These are phyloP conservation scores for Gastrophysa polygoni DNA, from an alignment of 2,888 invertebrate genomes.

Conservation along the genomic window DNA sequence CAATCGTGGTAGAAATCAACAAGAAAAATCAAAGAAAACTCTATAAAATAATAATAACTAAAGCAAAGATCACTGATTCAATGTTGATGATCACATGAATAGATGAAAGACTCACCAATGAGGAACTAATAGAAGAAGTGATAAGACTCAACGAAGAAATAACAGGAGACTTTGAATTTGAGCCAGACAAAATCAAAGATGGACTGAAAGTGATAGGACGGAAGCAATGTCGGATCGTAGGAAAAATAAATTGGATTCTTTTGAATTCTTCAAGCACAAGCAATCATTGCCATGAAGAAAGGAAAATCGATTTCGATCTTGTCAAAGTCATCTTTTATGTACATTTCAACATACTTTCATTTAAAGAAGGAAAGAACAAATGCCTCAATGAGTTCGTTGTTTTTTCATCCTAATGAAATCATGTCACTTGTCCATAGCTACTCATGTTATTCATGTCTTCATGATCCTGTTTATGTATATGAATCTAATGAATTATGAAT, in stretches of 20 bases:
- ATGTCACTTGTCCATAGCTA: too few species aligned
- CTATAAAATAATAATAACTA: not conserved
- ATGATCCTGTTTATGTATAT: too few species aligned
- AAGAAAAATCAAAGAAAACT: not conserved
- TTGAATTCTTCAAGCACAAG: too few species aligned
- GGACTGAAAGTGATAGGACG: not conserved
- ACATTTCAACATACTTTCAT: too few species aligned
- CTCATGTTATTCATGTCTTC: too few species aligned
- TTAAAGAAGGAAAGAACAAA: too few species aligned
- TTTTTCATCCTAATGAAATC: too few species aligned
- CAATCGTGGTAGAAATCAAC: too few species aligned
- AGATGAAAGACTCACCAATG: not conserved
- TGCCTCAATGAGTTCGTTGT: too few species aligned
- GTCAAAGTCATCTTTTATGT: too few species aligned
- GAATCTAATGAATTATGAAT: too few species aligned
- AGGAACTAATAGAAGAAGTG: not conserved
- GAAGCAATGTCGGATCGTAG: not conserved
- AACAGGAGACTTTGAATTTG: not conserved
- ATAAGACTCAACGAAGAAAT: not conserved
- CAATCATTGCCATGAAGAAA: not conserved
- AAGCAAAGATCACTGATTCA: not conserved
- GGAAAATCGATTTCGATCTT: not conserved
- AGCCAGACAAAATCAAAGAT: not conserved
- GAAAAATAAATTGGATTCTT: too few species aligned
- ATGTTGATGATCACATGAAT: constrained; percentile 1